These are phyloP conservation scores for zebrafish (Danio rerio) DNA, from an alignment of 2,113 vertebrate species.

Conservation along the genomic window GRCz12tu NC_133182.1:75053001-75053500, in stretches of 20 bases:
- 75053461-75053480: neutral
- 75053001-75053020: constrained; percentile 42
- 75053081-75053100: constrained; percentile 47
- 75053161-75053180: constrained; percentile 8
- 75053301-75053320: constrained; percentile 10
- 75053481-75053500: neutral
- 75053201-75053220: constrained; percentile 44
- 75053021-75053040: constrained; percentile 39
- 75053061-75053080: constrained; percentile 38
- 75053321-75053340: constrained; percentile 21
- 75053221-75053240: constrained; percentile 69
- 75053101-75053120: neutral
- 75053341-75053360: neutral
- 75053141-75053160: constrained; percentile 21
- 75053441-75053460: too few relatives aligned
- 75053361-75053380: constrained; percentile 41
- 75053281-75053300: constrained; percentile 13
- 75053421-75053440: neutral
- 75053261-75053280: constrained; percentile 57
- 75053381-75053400: neutral
- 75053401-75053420: too few relatives aligned
- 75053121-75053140: constrained; percentile 32
- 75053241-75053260: constrained; percentile 64
- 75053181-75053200: neutral
- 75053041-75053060: constrained; percentile 60